Percentiles rank a stretch among this genome's conserved stretches.
Conservation (phyloP, 1,140 invertebrate species). For the Drosophila sp. region DNA sequence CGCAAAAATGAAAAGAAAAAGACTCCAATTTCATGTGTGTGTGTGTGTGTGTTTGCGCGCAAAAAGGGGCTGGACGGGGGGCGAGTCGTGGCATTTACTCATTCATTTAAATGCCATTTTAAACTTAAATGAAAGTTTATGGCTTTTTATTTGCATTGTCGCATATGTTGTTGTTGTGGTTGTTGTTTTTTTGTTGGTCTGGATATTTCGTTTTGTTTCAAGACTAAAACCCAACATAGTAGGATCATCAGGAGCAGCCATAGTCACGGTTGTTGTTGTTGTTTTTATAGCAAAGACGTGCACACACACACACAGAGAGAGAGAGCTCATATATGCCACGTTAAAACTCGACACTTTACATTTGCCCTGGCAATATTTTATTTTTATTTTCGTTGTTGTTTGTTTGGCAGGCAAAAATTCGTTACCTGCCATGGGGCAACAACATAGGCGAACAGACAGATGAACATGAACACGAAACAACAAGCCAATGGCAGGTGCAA, state of each 20-base stretch:
- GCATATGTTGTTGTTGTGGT: slow-evolving; percentile 37
- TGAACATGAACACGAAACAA: slow-evolving; percentile 45
- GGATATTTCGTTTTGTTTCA: slow-evolving; percentile 33
- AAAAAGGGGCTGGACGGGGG: slow-evolving; percentile 14
- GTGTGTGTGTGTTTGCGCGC: too few relatives aligned
- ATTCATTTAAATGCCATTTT: slow-evolving; percentile 83
- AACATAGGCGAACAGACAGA: slow-evolving; percentile 24
- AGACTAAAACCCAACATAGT: slow-evolving; percentile 39
- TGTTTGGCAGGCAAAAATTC: slow-evolving; percentile 59
- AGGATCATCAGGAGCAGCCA: slow-evolving; percentile 56
- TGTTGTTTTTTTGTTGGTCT: slow-evolving; percentile 28
- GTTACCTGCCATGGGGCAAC: slow-evolving; percentile 59
- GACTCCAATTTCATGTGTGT: slow-evolving; percentile 25
- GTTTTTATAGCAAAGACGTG: slow-evolving; percentile 65
- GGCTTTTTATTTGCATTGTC: slow-evolving; percentile 79
- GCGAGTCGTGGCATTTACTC: slow-evolving; percentile 54
- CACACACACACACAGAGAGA: slow-evolving; percentile 21
- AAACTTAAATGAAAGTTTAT: slow-evolving; percentile 83
- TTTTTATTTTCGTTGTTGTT: slow-evolving; percentile 78
- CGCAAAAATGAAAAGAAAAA: not conserved
- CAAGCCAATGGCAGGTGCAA: slow-evolving; percentile 57
- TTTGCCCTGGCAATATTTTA: slow-evolving; percentile 73
- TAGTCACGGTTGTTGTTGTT: slow-evolving; percentile 36
- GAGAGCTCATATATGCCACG: slow-evolving; percentile 56
- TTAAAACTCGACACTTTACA: slow-evolving; percentile 78